These are phyloP conservation scores for Globia sparganii DNA, from an alignment of 2,888 invertebrate genomes.

Conservation along the genomic window DNA sequence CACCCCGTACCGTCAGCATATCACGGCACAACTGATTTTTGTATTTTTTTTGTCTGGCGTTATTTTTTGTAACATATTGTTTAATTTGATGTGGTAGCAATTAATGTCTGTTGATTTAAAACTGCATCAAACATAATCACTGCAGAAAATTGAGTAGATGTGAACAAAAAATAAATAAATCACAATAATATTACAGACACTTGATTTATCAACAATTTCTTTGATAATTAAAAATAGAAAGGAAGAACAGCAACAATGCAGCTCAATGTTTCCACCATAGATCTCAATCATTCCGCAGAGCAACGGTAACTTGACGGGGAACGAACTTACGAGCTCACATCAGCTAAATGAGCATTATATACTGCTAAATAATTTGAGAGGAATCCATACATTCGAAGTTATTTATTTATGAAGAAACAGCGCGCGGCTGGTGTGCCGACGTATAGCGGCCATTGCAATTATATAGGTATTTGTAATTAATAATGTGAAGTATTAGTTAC, in stretches of 20 bases:
- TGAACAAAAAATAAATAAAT: constrained; percentile 42
- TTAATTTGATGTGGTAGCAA: not conserved
- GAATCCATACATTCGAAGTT: constrained; percentile 60
- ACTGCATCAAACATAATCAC: constrained; percentile 20
- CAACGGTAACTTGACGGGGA: constrained; percentile 53
- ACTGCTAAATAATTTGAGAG: constrained; percentile 64
- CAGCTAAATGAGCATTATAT: constrained; percentile 61
- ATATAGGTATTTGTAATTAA: constrained; percentile 78
- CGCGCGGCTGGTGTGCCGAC: constrained; percentile 54
- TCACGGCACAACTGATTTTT: constrained; percentile 29
- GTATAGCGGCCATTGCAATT: constrained; percentile 74
- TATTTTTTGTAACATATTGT: constrained; percentile 2
- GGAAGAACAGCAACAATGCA: constrained; percentile 31
- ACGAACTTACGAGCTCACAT: constrained; percentile 55
- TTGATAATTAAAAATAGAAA: constrained; percentile 47
- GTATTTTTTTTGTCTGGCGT: not conserved
- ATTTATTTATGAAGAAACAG: constrained; percentile 60
- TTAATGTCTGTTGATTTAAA: constrained; percentile 24
- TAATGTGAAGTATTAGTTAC: constrained; percentile 70
- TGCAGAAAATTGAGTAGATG: constrained; percentile 25
- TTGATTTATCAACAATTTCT: constrained; percentile 50
- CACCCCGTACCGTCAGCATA: constrained; percentile 76
- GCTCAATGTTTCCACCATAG: constrained; percentile 42
- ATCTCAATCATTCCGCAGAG: constrained; percentile 49
- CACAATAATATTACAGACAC: constrained; percentile 32